phyloP scores from a whole-genome alignment of 2,797 vertebrate genomes.

The Aplochiton taeniatus region DNA sequence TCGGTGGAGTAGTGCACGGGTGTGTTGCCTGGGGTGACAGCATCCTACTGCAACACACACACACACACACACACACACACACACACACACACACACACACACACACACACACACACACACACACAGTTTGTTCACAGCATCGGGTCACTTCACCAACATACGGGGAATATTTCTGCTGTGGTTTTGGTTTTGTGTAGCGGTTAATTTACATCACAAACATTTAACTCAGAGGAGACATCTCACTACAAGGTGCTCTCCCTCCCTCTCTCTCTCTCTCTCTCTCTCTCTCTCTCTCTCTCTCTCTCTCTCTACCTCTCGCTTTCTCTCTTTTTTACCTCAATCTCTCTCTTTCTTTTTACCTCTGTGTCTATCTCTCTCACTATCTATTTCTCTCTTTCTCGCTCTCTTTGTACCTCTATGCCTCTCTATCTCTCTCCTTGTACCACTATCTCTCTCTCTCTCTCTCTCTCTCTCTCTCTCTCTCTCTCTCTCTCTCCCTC shows the following conservation, averaged over 20 bases:
- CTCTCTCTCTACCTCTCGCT: not conserved
- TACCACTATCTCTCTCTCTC: not conserved
- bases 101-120: too few relatives aligned
- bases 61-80: too few relatives aligned
- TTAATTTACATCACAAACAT: too few relatives aligned
- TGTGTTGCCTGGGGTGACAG: too few relatives aligned
- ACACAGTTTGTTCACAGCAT: too few relatives aligned
- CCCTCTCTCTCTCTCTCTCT: not conserved
- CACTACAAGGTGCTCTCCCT: slow-evolving; percentile 1
- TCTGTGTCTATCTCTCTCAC: not conserved
- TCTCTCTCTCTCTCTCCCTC: not conserved
- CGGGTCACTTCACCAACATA: too few relatives aligned
- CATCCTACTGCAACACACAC: too few relatives aligned
- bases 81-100: too few relatives aligned
- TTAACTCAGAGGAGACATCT: too few relatives aligned
- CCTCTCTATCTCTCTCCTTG: not conserved
- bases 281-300: not conserved
- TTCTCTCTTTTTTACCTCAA: not conserved
- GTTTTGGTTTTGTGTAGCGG: not conserved
- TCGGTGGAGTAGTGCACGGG: too few relatives aligned
- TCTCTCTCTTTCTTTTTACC: not conserved
- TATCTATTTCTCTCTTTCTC: not conserved
- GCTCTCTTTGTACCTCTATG: not conserved
- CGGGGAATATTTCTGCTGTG: not conserved
- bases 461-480: not conserved